phyloP scores from a whole-genome alignment of 2,797 vertebrate genomes.

The Picus viridis region DNA sequence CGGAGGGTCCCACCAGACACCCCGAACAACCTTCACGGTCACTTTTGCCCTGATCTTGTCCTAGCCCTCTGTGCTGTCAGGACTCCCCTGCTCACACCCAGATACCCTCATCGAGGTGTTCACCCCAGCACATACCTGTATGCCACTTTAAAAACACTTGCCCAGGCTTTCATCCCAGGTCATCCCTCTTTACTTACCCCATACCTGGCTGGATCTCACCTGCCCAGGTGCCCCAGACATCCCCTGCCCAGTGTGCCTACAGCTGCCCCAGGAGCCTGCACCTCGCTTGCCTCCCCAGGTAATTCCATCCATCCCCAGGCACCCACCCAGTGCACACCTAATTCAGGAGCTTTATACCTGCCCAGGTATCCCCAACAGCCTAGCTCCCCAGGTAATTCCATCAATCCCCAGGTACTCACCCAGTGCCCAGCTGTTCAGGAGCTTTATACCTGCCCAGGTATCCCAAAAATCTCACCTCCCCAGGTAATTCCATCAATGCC shows the following conservation, averaged over 20 bases:
- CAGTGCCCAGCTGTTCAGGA: no score
- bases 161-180: neutral
- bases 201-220: neutral
- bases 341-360: no score
- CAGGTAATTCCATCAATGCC: no score
- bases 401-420: no score
- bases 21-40: neutral
- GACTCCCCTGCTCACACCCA: neutral
- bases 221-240: neutral
- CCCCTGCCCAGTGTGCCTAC: neutral
- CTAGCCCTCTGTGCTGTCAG: neutral
- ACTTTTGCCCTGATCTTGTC: neutral
- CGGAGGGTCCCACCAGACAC: neutral
- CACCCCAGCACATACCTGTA: neutral
- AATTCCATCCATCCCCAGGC: no score
- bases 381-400: no score
- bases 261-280: neutral
- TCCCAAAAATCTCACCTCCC: no score
- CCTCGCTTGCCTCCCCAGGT: neutral
- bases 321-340: no score
- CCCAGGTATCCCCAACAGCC: no score
- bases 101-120: neutral
- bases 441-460: no score
- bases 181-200: neutral
- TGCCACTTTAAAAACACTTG: neutral